These are phyloP conservation scores for Drosophila nikananu DNA, from an alignment of 1,140 invertebrate species.

Conservation along the genomic window DNA sequence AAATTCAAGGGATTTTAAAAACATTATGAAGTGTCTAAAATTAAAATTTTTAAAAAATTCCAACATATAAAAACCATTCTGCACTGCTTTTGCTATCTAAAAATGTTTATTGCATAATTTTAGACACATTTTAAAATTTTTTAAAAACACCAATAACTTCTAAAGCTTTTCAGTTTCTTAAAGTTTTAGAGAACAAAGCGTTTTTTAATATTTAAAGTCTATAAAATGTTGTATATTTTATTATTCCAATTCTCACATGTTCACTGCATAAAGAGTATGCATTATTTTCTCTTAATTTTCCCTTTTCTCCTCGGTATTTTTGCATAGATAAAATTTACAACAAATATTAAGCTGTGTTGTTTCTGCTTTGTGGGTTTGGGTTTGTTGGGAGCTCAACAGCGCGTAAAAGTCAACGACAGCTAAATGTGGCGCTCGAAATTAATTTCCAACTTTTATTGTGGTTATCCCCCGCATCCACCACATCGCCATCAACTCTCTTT, in stretches of 20 bases:
- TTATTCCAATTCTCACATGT: neutral
- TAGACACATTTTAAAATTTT: neutral
- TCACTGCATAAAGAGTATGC: neutral
- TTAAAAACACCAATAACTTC: neutral
- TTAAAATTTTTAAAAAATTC: too few relatives aligned
- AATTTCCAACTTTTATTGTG: conserved; percentile 74
- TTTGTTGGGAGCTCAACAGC: conserved; percentile 66
- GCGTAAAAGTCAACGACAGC: conserved; percentile 82
- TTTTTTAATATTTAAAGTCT: too few relatives aligned
- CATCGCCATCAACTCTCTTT: neutral
- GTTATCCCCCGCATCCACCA: conserved; percentile 48
- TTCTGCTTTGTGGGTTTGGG: conserved; percentile 31
- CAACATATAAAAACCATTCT: too few relatives aligned
- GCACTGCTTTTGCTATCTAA: too few relatives aligned
- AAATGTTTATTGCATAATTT: too few relatives aligned
- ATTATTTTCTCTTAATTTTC: conserved; percentile 30
- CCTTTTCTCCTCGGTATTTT: conserved; percentile 42
- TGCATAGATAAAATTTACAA: conserved; percentile 72
- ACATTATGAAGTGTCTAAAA: too few relatives aligned
- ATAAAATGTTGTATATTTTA: neutral
- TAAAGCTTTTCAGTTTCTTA: neutral
- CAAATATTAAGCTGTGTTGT: conserved; percentile 29
- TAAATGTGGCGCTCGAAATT: conserved; percentile 76
- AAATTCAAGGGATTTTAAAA: neutral
- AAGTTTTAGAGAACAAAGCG: too few relatives aligned